phyloP scores from a whole-genome alignment of 2,113 vertebrate genomes.

The Scomber scombrus region DNA sequence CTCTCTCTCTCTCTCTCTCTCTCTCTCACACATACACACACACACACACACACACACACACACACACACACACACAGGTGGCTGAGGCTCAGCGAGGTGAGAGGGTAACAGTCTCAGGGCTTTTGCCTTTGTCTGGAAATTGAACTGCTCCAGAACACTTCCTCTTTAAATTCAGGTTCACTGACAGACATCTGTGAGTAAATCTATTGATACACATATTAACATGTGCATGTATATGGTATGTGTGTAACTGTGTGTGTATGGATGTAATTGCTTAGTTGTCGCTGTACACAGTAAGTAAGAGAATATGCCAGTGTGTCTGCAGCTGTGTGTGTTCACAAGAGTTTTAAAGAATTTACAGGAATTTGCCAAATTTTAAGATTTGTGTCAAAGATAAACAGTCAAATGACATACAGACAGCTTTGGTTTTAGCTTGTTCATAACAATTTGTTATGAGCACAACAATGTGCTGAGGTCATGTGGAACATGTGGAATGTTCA shows the following conservation, averaged over 20 bases:
- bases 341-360: too few relatives aligned
- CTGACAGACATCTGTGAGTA: background rate
- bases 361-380: too few relatives aligned
- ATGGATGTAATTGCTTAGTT: constrained; percentile 1
- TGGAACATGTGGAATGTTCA: too few relatives aligned
- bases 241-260: background rate
- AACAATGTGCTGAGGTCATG: too few relatives aligned
- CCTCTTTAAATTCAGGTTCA: constrained; percentile 23
- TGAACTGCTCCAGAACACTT: constrained; percentile 20
- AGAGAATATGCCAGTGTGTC: too few relatives aligned
- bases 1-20: background rate
- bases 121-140: constrained; percentile 37
- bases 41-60: constrained; percentile 29
- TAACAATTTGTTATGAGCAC: too few relatives aligned
- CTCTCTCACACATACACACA: background rate
- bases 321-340: too few relatives aligned
- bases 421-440: too few relatives aligned
- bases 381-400: too few relatives aligned
- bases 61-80: background rate
- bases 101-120: constrained; percentile 31
- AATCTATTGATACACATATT: too few relatives aligned
- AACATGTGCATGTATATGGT: background rate
- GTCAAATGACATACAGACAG: too few relatives aligned
- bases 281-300: too few relatives aligned
- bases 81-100: background rate